Evolutionary conservation across 2,113 vertebrate genomes (phyloP).

Genomic region (Aphyosemion australe): DNA sequence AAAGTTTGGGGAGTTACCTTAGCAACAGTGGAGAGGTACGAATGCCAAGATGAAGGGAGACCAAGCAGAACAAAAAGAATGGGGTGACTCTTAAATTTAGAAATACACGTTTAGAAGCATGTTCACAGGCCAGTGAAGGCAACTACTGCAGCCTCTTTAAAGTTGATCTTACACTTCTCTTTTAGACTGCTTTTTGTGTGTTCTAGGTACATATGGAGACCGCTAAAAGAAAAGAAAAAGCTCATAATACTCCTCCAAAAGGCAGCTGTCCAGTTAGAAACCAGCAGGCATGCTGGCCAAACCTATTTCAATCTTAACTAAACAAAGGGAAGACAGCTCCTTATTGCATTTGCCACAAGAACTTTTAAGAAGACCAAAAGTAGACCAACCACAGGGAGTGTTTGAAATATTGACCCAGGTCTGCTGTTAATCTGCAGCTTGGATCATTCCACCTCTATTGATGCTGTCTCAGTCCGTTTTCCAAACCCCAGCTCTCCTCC

Average conservation of each 20-base stretch:
- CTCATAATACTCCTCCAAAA: constrained; percentile 29
- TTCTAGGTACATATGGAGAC: constrained; percentile 8
- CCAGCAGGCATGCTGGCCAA: constrained; percentile 39
- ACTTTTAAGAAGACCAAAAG: constrained; percentile 52
- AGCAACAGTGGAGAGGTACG: constrained; percentile 37
- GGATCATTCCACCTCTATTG: constrained; percentile 49
- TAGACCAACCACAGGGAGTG: constrained; percentile 53
- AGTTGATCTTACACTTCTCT: constrained; percentile 4
- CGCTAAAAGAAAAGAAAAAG: constrained; percentile 11
- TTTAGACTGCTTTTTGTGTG: not conserved
- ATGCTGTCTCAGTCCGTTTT: constrained; percentile 46
- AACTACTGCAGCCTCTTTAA: constrained; percentile 1
- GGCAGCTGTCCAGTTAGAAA: constrained; percentile 53
- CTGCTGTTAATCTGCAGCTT: constrained; percentile 63
- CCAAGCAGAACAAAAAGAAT: constrained; percentile 52
- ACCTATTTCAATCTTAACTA: constrained; percentile 59
- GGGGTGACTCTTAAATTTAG: constrained; percentile 53
- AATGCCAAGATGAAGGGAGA: constrained; percentile 44
- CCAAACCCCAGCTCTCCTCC: constrained; percentile 29
- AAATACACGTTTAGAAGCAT: constrained; percentile 39
- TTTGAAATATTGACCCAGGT: constrained; percentile 47
- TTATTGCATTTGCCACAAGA: constrained; percentile 60
- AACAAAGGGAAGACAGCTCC: constrained; percentile 64
- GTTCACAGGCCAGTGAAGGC: constrained; percentile 4
- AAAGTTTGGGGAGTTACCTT: constrained; percentile 57